Evolutionary conservation across 2,888 invertebrate genomes (phyloP), one percentile per base, ranked within the genome.

Genomic region (Heliconius hortense): DNA sequence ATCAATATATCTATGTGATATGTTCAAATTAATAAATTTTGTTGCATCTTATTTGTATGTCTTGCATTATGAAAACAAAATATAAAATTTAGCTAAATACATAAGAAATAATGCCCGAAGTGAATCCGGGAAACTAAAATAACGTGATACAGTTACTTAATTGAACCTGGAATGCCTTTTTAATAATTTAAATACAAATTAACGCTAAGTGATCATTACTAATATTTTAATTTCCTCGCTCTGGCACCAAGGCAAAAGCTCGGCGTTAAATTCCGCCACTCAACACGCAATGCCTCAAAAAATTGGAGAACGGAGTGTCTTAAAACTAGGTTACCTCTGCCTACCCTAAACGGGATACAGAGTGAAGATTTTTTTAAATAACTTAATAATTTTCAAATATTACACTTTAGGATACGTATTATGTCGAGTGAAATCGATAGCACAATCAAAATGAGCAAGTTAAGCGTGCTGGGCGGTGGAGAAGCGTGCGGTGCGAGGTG

Each of bases 401-500:
- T 35, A 56, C 35, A 35, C n/a, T n/a, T 56, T 56, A 70, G 77
- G 59, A 76, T 75, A 75, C 74, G 74, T 80, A 84, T 81, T 67
- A 90, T 90, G 88, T 77, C 87, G 76, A 86, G 77, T 82, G 87
- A 89, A 77, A 81, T 79, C n/a, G 84, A 86, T 26, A 80, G 78
- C 11, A 80, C 84, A 77, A 87, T 84, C 74, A 89, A 89, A 85
- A 89, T 88, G 78, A 84, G 85, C 78, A 86, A 86, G 26, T 84
- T 92, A 35, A 80, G 80, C 66, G 80, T 82, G 28, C 75, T 84
- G 43, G 89, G 90, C 13, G 83, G 84, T 35, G 88, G 90, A 8
- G 93, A 92, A 76, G 94, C 90, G 3, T 92, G 90, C 79, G 93
- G 88, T 63, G 94, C 90, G 71, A 92, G 95, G 11, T 95, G 95